Conservation (phyloP, 1,140 invertebrate species). For the Ectropis grisescens region DNA sequence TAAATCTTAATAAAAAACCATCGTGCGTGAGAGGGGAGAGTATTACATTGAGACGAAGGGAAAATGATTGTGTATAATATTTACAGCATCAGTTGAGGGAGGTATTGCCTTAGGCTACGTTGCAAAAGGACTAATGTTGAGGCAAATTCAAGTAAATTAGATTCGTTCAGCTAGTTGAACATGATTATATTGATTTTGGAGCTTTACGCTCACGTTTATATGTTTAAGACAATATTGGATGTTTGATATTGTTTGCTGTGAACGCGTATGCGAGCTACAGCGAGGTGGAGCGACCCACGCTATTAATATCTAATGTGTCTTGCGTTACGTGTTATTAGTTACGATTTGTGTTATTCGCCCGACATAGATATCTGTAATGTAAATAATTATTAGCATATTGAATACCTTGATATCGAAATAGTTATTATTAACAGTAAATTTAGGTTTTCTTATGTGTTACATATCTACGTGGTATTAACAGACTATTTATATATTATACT, state of each 20-base stretch:
- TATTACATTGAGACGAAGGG: conserved; percentile 1
- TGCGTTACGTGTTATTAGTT: too few relatives aligned
- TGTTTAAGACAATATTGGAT: conserved; percentile 34
- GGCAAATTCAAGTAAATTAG: conserved; percentile 27
- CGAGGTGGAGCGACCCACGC: too few relatives aligned
- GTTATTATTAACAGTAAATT: too few relatives aligned
- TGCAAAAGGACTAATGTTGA: conserved; percentile 15
- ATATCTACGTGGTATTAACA: too few relatives aligned
- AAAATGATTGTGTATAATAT: background rate
- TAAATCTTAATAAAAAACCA: conserved; percentile 53
- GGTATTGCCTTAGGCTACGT: conserved; percentile 14
- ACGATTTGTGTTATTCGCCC: too few relatives aligned
- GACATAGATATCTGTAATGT: too few relatives aligned
- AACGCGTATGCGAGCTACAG: too few relatives aligned
- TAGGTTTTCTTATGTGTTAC: too few relatives aligned
- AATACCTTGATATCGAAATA: too few relatives aligned
- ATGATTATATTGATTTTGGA: conserved; percentile 33
- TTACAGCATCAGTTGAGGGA: conserved; percentile 2
- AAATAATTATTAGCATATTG: too few relatives aligned
- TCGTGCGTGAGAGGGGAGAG: conserved; percentile 16
- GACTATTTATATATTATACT: too few relatives aligned
- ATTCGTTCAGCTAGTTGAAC: conserved; percentile 21
- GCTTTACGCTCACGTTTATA: conserved; percentile 21
- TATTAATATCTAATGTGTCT: too few relatives aligned
- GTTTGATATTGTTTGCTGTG: conserved; percentile 24